These are phyloP conservation scores for Lagocephalus sceleratus DNA, from an alignment of 2,797 vertebrate genomes.

Conservation along the genomic window DNA sequence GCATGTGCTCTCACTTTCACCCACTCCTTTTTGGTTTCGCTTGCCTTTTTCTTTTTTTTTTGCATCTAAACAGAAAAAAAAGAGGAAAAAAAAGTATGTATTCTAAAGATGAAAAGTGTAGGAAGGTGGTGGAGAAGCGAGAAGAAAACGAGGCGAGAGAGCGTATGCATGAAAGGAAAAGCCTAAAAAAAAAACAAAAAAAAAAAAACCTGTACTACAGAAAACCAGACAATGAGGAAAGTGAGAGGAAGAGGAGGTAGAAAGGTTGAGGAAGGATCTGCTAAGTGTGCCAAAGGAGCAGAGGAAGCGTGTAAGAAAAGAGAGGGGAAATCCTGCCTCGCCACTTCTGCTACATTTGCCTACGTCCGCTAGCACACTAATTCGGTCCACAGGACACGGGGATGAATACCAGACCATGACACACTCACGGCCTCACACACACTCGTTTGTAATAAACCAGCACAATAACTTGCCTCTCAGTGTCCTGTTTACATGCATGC, in stretches of 20 bases:
- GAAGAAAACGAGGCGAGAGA: neutral
- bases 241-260: conserved; percentile 35
- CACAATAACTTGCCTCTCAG: conserved; percentile 42
- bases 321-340: conserved; percentile 71
- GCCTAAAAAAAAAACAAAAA: conserved; percentile 12
- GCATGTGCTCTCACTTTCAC: conserved; percentile 49
- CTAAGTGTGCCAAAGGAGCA: conserved; percentile 46
- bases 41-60: conserved; percentile 33
- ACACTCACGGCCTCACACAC: conserved; percentile 33
- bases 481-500: conserved; percentile 55
- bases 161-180: neutral
- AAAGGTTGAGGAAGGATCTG: conserved; percentile 55
- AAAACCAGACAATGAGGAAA: conserved; percentile 29
- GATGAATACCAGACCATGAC: conserved; percentile 52
- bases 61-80: conserved; percentile 1
- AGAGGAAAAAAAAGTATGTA: neutral
- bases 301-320: conserved; percentile 71
- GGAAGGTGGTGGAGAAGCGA: neutral
- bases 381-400: conserved; percentile 48
- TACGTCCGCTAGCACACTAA: conserved; percentile 37
- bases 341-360: conserved; percentile 36
- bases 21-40: conserved; percentile 37
- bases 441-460: conserved; percentile 2
- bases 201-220: conserved; percentile 12
- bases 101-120: neutral